These are phyloP conservation scores for Mythimna ferrago DNA, from an alignment of 2,888 invertebrate species.

Conservation along the genomic window DNA sequence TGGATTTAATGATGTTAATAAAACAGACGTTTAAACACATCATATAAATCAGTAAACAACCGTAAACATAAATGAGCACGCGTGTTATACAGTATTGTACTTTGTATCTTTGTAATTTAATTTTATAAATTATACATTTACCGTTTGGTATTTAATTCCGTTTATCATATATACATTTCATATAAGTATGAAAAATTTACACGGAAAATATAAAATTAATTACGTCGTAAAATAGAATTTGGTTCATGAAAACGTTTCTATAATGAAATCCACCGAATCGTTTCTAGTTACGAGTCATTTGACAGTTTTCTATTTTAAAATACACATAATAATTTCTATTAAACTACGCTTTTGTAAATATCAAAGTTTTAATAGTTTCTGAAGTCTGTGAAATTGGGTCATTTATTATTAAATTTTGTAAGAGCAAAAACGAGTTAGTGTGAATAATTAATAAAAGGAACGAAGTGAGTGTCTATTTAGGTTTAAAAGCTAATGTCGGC, in stretches of 20 bases:
- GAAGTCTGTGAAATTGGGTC: slow-evolving; percentile 34
- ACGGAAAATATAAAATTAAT: slow-evolving; percentile 11
- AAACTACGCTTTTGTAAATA: slow-evolving; percentile 39
- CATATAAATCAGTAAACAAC: slow-evolving; percentile 32
- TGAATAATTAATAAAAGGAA: slow-evolving; percentile 45
- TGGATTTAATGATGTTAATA: slow-evolving; percentile 50
- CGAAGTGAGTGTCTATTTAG: slow-evolving; percentile 16
- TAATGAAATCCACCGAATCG: slow-evolving; percentile 44
- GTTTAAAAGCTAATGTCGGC: slow-evolving; percentile 14
- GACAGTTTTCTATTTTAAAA: slow-evolving; percentile 25
- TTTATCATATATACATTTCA: slow-evolving; percentile 7
- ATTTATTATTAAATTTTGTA: slow-evolving; percentile 40
- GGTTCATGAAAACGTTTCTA: slow-evolving; percentile 16
- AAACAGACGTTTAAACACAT: slow-evolving; percentile 29
- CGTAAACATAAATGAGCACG: slow-evolving; percentile 25
- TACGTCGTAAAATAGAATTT: slow-evolving; percentile 32
- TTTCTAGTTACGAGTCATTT: slow-evolving; percentile 43
- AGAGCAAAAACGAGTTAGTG: slow-evolving; percentile 27
- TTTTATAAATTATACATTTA: slow-evolving; percentile 6
- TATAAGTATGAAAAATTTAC: slow-evolving; percentile 4
- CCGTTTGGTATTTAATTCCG: slow-evolving; percentile 6
- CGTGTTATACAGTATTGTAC: slow-evolving; percentile 15
- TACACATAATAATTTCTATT: slow-evolving; percentile 37
- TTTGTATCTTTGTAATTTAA: slow-evolving; percentile 13
- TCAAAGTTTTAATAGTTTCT: slow-evolving; percentile 49